These are phyloP conservation scores for Numenius phaeopus DNA, from an alignment of 2,797 vertebrate species.

Conservation along the genomic window DNA sequence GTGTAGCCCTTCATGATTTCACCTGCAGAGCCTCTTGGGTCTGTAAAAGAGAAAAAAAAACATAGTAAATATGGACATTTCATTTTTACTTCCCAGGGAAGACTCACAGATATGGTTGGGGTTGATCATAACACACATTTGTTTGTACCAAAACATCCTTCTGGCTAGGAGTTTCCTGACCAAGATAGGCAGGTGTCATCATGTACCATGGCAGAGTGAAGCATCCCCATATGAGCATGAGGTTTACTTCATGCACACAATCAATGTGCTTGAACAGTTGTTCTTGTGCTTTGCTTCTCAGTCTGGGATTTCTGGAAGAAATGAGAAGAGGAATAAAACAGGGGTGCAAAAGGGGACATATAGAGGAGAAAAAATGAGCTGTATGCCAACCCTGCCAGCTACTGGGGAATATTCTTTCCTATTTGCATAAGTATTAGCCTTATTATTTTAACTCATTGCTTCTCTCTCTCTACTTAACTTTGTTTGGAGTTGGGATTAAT, in stretches of 20 bases:
- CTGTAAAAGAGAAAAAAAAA: not conserved
- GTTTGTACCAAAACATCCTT: not conserved
- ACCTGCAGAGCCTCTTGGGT: not conserved
- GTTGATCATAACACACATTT: not conserved
- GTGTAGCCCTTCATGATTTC: not conserved
- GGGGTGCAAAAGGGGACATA: not conserved
- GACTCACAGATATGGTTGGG: not conserved
- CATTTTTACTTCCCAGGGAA: not conserved
- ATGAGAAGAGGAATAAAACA: not conserved
- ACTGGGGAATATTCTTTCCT: not conserved
- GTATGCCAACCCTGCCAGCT: not conserved
- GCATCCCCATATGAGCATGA: accelerated
- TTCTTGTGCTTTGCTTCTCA: not conserved
- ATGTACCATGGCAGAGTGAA: not conserved
- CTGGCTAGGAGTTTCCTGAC: not conserved
- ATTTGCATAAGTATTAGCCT: conserved; percentile 5
- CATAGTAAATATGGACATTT: not conserved
- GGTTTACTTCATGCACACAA: not conserved
- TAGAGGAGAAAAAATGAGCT: not conserved
- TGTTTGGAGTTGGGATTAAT: conserved; percentile 8
- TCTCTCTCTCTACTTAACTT: not conserved
- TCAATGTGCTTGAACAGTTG: not conserved
- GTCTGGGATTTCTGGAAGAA: not conserved
- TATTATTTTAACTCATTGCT: conserved; percentile 10
- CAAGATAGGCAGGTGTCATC: not conserved